These are phyloP conservation scores for Argopecten irradians DNA, from an alignment of 1,140 invertebrate genomes.

Conservation along the genomic window DNA sequence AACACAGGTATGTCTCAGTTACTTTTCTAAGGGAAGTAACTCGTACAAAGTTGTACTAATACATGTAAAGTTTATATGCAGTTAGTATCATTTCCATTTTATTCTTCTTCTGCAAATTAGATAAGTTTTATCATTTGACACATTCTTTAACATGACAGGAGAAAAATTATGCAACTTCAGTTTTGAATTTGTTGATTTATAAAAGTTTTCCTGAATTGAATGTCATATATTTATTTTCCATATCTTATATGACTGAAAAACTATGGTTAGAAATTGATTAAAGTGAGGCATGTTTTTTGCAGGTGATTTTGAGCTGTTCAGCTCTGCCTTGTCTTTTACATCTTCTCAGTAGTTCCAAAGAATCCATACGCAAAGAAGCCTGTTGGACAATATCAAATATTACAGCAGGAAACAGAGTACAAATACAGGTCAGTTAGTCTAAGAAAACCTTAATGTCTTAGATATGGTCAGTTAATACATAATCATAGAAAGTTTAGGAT, in stretches of 20 bases:
- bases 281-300: constrained; percentile 30
- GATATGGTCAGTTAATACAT: too few species aligned
- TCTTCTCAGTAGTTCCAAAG: constrained; percentile 85
- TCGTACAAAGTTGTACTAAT: too few species aligned
- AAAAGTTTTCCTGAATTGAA: too few species aligned
- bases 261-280: neutral
- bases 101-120: too few species aligned
- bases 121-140: too few species aligned
- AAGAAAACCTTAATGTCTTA: neutral
- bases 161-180: too few species aligned
- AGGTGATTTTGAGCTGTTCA: constrained; percentile 83
- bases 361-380: constrained; percentile 95
- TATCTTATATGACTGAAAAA: neutral
- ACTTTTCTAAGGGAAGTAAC: neutral
- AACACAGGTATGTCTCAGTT: constrained; percentile 90
- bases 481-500: too few species aligned
- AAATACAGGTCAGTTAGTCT: constrained; percentile 85
- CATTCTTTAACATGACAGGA: too few species aligned
- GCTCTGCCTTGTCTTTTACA: constrained; percentile 91
- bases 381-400: constrained; percentile 99
- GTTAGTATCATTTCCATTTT: too few species aligned
- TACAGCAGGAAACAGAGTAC: constrained; percentile 95
- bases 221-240: too few species aligned
- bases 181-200: too few species aligned
- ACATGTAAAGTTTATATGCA: too few species aligned